A percentile compares a stretch with the other conserved stretches of the same genome.
These are phyloP conservation scores for Sphyrna mokarran DNA, from an alignment of 2,113 vertebrate genomes.

Conservation along the genomic window DNA sequence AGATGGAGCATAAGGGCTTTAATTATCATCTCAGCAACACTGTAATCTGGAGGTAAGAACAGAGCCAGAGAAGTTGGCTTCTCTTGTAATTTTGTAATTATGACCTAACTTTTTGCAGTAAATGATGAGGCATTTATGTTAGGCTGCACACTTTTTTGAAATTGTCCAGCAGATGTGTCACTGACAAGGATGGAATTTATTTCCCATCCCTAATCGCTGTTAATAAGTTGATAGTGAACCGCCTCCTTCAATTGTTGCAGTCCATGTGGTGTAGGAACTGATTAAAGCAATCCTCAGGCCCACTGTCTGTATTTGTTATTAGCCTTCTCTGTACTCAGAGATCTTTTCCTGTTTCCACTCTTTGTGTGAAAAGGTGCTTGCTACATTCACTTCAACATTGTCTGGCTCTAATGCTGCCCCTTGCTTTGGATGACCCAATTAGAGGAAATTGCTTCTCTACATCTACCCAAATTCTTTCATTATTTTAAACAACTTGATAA, in stretches of 20 bases:
- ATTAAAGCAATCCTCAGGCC: background rate
- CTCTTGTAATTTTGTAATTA: background rate
- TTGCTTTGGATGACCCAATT: too few relatives aligned
- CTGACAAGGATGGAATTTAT: background rate
- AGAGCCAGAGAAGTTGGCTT: background rate
- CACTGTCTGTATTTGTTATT: background rate
- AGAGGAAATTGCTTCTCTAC: background rate
- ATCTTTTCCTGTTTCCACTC: background rate
- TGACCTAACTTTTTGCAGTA: background rate
- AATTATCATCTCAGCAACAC: background rate
- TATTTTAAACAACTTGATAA: too few relatives aligned
- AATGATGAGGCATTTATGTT: background rate
- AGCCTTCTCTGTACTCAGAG: background rate
- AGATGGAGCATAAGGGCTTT: background rate
- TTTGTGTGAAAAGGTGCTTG: background rate
- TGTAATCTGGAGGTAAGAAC: background rate
- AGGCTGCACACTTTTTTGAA: background rate
- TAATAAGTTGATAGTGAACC: background rate
- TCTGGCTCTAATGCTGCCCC: background rate
- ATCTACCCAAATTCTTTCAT: too few relatives aligned
- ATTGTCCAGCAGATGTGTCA: background rate
- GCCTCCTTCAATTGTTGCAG: background rate
- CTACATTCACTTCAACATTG: background rate
- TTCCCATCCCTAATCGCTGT: background rate
- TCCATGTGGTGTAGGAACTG: background rate